A percentile compares a stretch with the other conserved stretches of the same genome.
Conservation (phyloP, 1,140 invertebrate species). For the Cyclina sinensis region DNA sequence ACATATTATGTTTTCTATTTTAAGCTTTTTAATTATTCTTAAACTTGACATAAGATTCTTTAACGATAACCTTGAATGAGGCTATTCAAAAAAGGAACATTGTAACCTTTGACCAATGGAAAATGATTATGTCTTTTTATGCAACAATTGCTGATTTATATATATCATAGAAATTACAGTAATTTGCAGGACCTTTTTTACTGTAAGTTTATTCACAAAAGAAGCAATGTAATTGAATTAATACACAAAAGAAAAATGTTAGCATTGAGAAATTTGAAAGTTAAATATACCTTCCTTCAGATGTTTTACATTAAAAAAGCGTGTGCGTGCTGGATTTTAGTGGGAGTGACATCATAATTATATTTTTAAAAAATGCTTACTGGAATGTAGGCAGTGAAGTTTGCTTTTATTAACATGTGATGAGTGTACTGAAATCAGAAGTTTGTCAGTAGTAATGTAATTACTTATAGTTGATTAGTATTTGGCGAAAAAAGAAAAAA, state of each 20-base stretch:
- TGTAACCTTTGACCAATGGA: background rate
- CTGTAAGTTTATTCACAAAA: background rate
- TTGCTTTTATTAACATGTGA: background rate
- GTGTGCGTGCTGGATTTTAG: background rate
- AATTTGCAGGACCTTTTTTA: background rate
- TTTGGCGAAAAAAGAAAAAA: too few species aligned
- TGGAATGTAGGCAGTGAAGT: background rate
- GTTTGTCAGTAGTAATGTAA: background rate
- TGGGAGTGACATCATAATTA: background rate
- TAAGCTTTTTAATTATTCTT: background rate
- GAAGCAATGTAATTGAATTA: background rate
- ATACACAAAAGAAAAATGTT: background rate
- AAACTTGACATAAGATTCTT: constrained; percentile 16
- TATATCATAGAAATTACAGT: background rate
- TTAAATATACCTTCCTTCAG: background rate
- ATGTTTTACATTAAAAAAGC: too few species aligned
- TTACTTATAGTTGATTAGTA: background rate
- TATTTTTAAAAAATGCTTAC: background rate
- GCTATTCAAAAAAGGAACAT: background rate
- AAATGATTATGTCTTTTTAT: background rate
- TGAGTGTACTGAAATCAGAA: background rate
- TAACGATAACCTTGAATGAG: background rate
- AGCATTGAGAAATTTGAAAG: background rate
- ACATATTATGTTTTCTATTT: background rate
- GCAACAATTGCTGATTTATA: background rate